These are phyloP conservation scores for Lamellibrachia columna DNA, from an alignment of 2,888 invertebrate genomes.

Conservation along the genomic window DNA sequence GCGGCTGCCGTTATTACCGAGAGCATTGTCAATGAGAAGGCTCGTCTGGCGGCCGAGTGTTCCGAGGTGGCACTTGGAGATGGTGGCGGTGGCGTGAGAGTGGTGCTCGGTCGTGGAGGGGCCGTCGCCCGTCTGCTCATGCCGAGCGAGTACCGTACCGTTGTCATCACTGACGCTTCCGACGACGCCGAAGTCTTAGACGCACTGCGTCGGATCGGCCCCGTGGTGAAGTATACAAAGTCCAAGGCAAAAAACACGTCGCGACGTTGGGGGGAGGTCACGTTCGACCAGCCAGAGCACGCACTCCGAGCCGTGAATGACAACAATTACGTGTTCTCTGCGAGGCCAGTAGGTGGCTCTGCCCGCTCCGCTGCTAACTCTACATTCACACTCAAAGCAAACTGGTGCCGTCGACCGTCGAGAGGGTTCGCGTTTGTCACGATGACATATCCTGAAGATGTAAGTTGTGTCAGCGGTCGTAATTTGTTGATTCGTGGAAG, in stretches of 20 bases:
- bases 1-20: background rate
- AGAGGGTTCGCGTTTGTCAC: background rate
- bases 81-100: conserved; percentile 16
- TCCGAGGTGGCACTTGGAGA: background rate
- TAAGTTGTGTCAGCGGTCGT: background rate
- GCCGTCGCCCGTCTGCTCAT: background rate
- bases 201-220: background rate
- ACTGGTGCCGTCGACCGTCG: background rate
- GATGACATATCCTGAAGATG: background rate
- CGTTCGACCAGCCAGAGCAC: background rate
- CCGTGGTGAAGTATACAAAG: background rate
- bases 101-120: conserved; percentile 13
- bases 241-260: background rate
- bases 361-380: background rate
- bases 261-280: conserved; percentile 20
- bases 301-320: background rate
- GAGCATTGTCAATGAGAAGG: background rate
- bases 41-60: background rate
- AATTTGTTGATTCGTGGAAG: background rate
- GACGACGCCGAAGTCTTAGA: background rate
- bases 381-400: background rate
- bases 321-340: background rate
- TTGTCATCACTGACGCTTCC: background rate
- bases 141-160: conserved; percentile 21
- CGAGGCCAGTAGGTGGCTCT: background rate